Evolutionary conservation across 2,888 invertebrate species (phyloP), one percentile per base, ranked within the genome.

Genomic region (Cheilosia vernalis): DNA sequence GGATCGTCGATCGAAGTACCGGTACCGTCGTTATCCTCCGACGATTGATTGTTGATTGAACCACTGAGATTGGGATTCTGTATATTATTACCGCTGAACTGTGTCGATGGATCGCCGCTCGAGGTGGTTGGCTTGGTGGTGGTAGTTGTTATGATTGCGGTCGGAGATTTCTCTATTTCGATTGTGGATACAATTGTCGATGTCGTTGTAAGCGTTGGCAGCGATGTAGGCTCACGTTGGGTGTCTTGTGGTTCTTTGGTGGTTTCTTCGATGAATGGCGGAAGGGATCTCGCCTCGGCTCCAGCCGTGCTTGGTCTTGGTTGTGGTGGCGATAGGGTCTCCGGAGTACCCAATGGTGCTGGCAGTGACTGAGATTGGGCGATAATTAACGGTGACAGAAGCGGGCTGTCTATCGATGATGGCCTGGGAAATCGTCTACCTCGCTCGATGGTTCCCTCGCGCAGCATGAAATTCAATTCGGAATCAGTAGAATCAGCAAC

Each of bases 351-450:
- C 24, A 74, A 56, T 40, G 82, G 87, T 30, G 64, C 58, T 70
- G 55, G 86, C 66, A 81, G 64, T 77, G 67, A 67, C 49, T 55
- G 70, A 6, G 66, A 56, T 74, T 76, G 87, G 58, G 53, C 49
- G n/a, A 63, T 51, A 24, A 67, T 63, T 7, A 70, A n/a, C 30
- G 86, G 37, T 40, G 85, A 66, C 63, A 49, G 17, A 1, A 72
- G 76, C 3, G 72, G 61, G 40, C 40, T 63, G 19, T 61, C 76
- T 60, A 85, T 81, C 69, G 88, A 81, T 55, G 87, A 86, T 56
- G 89, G 89, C 87, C 89, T 88, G 72, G 89, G 90, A 66, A 90
- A 88, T 81, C 92, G 89, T 87, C 91, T 90, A 72, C 92, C 92
- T 82, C 91, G 90, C 83, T 91, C 89, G 49, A 88, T 82, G 30